Evolutionary conservation across 2,888 invertebrate genomes (phyloP), one percentile per base, ranked within the genome.

Genomic region (Lomographa bimaculata): DNA sequence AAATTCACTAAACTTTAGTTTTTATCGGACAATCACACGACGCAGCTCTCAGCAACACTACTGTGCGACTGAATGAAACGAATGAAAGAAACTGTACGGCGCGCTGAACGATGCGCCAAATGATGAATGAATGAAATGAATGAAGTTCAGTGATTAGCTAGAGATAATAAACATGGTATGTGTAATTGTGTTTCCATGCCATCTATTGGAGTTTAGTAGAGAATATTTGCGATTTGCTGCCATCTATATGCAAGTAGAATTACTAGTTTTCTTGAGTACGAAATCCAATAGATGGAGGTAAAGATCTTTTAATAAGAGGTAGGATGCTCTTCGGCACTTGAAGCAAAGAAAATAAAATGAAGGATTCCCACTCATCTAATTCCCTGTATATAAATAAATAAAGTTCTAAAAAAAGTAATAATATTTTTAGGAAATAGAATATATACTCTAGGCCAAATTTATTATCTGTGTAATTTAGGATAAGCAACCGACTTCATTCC

Each of bases 11-110:
- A 41, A 45, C 33, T 41, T 44, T 7, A 29, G 10, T 9, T 35
- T 37, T 50, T 17, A 34, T 17, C 27, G 54, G 51, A 54, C 50
- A 63, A 60, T 51, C 56, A 46, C 54, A 60, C 54, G 39, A 64
- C 46, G 54, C 70, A 64, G 41, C 53, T 29, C 44, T 23, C 36
- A 10, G 28, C 24, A 37, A 57, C 52, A 58, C 51, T 49, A 57
- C 56, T 51, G 51, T 49, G 50, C 51, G 63, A 74, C 71, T 72
- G 62, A 67, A 46, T 46, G 53, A 58, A 49, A 39, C 33, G 59
- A 70, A 55, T 64, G 70, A 64, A 61, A 57, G 62, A 61, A 52
- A 38, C 34, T 41, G 34, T 10, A n/a, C 28, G 6, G 5, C 10
- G 10, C 7, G 5, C 6, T 14, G 14, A 3, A 14, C 14, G 14